Conservation (phyloP, 1,140 invertebrate species). For the Pemphigus obesinymphae region DNA sequence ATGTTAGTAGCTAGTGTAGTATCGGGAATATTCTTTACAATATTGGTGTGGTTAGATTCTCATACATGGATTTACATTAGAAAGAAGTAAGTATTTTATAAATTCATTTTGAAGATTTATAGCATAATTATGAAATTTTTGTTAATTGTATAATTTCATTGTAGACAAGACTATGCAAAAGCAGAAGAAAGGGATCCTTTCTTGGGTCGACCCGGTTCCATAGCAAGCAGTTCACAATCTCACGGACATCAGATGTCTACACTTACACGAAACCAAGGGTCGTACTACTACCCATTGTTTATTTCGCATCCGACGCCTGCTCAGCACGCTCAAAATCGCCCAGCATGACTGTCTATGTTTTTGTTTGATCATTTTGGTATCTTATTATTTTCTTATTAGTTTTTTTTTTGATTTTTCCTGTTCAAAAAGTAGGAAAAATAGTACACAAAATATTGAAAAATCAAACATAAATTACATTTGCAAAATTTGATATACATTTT, state of each 20-base stretch:
- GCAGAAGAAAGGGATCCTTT: slow-evolving; percentile 71
- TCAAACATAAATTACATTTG: not conserved
- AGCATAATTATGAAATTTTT: not conserved
- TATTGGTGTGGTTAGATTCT: slow-evolving; percentile 88
- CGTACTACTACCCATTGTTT: slow-evolving; percentile 53
- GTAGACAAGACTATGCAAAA: slow-evolving; percentile 65
- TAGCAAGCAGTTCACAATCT: slow-evolving; percentile 29
- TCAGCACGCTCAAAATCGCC: slow-evolving; percentile 39
- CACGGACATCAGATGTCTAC: slow-evolving; percentile 48
- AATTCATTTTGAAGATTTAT: not conserved
- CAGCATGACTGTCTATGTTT: slow-evolving; percentile 41
- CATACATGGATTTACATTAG: slow-evolving; percentile 95
- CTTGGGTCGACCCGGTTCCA: slow-evolving; percentile 49
- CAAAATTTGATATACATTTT: not conserved
- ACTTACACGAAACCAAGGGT: slow-evolving; percentile 61
- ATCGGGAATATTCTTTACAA: slow-evolving; percentile 80
- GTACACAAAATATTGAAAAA: not conserved
- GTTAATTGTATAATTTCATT: slow-evolving; percentile 48
- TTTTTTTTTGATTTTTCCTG: not conserved
- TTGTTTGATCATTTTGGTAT: slow-evolving; percentile 37
- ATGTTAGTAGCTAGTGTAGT: slow-evolving; percentile 78
- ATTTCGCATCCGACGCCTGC: slow-evolving; percentile 39
- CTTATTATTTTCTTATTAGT: slow-evolving; percentile 28
- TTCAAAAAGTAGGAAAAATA: not conserved
- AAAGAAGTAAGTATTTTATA: slow-evolving; percentile 64